Evolutionary conservation across 2,113 vertebrate genomes (phyloP), one percentile per base, ranked within the genome.

Genomic region (Oreochromis niloticus): DNA sequence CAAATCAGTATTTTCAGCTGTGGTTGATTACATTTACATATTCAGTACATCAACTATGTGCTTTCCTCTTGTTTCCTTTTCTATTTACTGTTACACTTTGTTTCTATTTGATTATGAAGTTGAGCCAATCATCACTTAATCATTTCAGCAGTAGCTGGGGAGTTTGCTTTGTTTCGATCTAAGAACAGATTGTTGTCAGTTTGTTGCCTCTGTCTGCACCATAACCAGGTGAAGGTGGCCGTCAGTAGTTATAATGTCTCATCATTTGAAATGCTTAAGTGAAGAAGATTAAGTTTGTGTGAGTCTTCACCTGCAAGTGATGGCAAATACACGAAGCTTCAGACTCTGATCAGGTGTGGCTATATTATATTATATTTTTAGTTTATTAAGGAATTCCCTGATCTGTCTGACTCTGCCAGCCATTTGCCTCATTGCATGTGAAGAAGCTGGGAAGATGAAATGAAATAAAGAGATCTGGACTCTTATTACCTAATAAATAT

Each of bases 1-100:
- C 41, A 9, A 81, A 54, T 10, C 82, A 24, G 66, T 34, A 48
- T 63, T 79, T 63, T 78, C 54, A 2, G 43, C 50, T 61, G 52
- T 41, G 36, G 59, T 83, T 90, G 84, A 91, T 90, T 88, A 22
- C 88, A 90, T 91, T 87, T 75, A 54, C 86, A 93, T 91, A 89
- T 88, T 90, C 54, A 90, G 55, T 16, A 57, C 43, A 57, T 81
- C 57, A 61, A 59, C 66, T 52, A 50, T 84, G 83, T 85, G 43
- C 71, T 91, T 86, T 80, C 78, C 75, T 36, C 73, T 34, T n/a
- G 27, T 13, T 78, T 78, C 0, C 27, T 32, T 32, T 50, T 50
- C 71, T 50, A 3, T 52, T 78, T 52, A n/a, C 43, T 50, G 27
- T 50, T 52, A n/a, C 46, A 78, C 27, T 52, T 78, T 78, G 27